Evolutionary conservation across 2,113 vertebrate genomes (phyloP).

Genomic region (Lophius piscatorius): DNA sequence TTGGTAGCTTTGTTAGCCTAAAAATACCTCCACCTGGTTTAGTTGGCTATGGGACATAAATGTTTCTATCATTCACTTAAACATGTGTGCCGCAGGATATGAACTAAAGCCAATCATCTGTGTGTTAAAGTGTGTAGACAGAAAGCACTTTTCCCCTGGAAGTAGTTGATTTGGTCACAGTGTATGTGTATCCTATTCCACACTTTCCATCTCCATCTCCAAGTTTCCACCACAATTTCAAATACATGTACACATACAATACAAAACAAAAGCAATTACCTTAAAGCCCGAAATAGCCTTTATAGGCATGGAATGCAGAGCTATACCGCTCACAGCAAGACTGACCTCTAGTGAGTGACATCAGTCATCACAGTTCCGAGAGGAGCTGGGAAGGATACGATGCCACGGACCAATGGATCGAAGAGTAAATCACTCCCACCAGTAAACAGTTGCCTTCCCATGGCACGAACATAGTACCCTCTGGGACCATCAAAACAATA

Average conservation of each 20-base stretch:
- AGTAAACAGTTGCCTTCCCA: constrained; percentile 40
- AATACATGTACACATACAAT: no score
- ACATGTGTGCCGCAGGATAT: constrained; percentile 9
- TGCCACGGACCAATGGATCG: constrained; percentile 19
- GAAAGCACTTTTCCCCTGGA: constrained; percentile 2
- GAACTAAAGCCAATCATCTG: constrained; percentile 30
- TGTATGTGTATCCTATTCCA: constrained; percentile 17
- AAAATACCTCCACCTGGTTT: constrained; percentile 2
- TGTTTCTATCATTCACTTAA: neutral
- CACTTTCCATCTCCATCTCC: constrained; percentile 8
- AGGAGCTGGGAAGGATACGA: neutral
- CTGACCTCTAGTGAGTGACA: constrained; percentile 54
- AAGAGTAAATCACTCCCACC: constrained; percentile 17
- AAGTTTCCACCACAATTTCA: no score
- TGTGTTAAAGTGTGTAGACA: constrained; percentile 22
- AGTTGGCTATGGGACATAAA: neutral
- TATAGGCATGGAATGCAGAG: neutral
- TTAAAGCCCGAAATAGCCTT: constrained; percentile 14
- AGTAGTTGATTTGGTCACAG: constrained; percentile 2
- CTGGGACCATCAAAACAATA: constrained; percentile 12
- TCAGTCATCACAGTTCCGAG: constrained; percentile 38
- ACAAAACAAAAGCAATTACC: constrained; percentile 3
- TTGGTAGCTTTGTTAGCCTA: neutral
- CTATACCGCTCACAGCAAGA: constrained; percentile 27
- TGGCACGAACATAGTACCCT: constrained; percentile 13